Percentiles rank a stretch among this genome's conserved stretches.
Conservation (phyloP, 2,113 vertebrate genomes). For the pig (Sus scrofa) region T2T-Sscrofa CM000822.6:11960001-11960500, state of each 20-base stretch:
- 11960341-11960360: background rate
- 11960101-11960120: background rate
- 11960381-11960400: background rate
- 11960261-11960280: background rate
- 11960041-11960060: slow-evolving; percentile 4
- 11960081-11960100: background rate
- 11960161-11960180: background rate
- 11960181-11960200: background rate
- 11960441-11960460: background rate
- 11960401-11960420: background rate
- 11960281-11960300: background rate
- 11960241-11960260: background rate
- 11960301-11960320: background rate
- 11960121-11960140: background rate
- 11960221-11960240: background rate
- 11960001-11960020: slow-evolving; percentile 21
- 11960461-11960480: background rate
- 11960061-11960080: background rate
- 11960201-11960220: background rate
- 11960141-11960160: background rate
- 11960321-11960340: background rate
- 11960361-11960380: background rate
- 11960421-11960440: background rate
- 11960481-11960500: background rate
- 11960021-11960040: background rate